Base-by-base conservation (phyloP, 2,888 invertebrate species). In the Drosophila cyrtoloma region DNA sequence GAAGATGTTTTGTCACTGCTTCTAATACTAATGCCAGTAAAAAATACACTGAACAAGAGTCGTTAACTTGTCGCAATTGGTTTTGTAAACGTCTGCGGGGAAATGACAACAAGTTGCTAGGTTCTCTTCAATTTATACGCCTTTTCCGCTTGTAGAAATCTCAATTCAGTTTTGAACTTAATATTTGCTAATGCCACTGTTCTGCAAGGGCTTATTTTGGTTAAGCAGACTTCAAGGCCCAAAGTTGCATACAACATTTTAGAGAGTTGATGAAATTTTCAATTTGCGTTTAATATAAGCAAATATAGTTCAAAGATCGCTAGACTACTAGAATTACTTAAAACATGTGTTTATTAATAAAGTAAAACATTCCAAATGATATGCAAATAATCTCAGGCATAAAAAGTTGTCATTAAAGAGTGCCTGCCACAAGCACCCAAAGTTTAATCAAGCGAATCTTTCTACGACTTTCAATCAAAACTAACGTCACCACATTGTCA, bases 1-100 rank as follows among this genome's bases (percentile, higher is more conserved):
- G 50, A 74, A 71, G 63, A 82, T 82, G 77, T 80, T 78, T 77
- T 68, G 51, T 71, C 51, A 52, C 30, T 53, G 66, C 60, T 61
- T 51, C 26, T 37, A 56, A 37, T 39, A 57, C 51, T 52, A 56
- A 67, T 50, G 35, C 39, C 33, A 28, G 7, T 33, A 57, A 30
- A 68, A 44, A 44, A 22, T 14, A 26, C 7, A n/a, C 53, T 14
- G 1, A 39, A 39, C 53, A 59, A 60, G 35, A 53, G 28, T 78
- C 33, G 58, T 47, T 61, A 58, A 42, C 47, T 53, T 67, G 73
- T 61, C 52, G 58, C 33, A 68, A 56, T 58, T 26, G 26, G 35
- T 37, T 57, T 42, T 28, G 44, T 32, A 9, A 37, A 32, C 52
- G 32, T 52, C 33, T 44, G 59, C 32, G 16, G 12, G 32, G 16